These are phyloP conservation scores for Spinibarbus caldwelli DNA, from an alignment of 2,797 vertebrate species.

Conservation along the genomic window DNA sequence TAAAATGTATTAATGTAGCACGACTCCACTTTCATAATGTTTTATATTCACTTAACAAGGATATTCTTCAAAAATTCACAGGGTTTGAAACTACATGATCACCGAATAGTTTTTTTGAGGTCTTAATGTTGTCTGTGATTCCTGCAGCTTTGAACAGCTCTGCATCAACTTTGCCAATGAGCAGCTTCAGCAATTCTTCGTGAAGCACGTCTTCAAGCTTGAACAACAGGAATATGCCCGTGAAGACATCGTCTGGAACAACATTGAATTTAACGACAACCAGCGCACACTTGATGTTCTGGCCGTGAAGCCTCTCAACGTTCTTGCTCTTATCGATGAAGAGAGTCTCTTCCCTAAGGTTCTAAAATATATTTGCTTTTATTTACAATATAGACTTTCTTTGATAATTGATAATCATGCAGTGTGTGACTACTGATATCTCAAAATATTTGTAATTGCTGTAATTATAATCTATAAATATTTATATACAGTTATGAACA, in stretches of 20 bases:
- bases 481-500: neutral
- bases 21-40: neutral
- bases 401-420: neutral
- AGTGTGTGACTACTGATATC: neutral
- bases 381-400: neutral
- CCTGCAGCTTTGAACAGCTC: conserved; percentile 93
- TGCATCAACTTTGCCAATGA: conserved; percentile 99
- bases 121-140: conserved; percentile 23
- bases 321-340: conserved; percentile 95
- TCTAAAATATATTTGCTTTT: conserved; percentile 8
- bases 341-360: conserved; percentile 97
- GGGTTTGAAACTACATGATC: neutral
- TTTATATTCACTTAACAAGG: no score
- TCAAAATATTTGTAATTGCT: neutral
- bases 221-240: conserved; percentile 92
- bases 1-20: neutral
- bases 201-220: conserved; percentile 89
- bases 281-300: conserved; percentile 84
- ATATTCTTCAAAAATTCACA: neutral
- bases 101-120: no score
- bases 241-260: conserved; percentile 87
- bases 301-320: conserved; percentile 86
- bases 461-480: neutral
- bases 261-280: conserved; percentile 91
- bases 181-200: conserved; percentile 98